Conservation (phyloP, 2,888 invertebrate species). For the Halictus quadricinctus region DNA sequence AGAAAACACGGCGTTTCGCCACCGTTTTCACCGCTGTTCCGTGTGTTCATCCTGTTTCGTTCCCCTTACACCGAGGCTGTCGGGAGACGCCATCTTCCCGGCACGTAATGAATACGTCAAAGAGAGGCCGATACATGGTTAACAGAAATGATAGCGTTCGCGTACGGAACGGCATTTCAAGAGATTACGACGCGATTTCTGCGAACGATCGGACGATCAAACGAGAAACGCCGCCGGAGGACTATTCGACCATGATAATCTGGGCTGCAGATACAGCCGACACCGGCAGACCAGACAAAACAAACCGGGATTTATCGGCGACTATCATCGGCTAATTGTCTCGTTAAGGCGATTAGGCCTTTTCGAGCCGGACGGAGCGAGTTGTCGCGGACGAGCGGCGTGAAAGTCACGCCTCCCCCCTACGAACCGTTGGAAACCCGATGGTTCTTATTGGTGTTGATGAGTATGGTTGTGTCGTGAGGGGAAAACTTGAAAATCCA, state of each 20-base stretch:
- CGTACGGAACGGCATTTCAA: neutral
- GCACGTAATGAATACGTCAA: neutral
- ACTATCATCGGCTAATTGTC: conserved; percentile 76
- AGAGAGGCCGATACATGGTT: neutral
- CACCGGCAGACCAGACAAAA: conserved; percentile 71
- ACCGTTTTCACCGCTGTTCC: neutral
- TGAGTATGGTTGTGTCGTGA: conserved; percentile 26
- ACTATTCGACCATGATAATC: conserved; percentile 60
- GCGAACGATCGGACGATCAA: conserved; percentile 39
- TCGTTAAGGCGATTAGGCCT: conserved; percentile 71
- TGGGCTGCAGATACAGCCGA: conserved; percentile 29
- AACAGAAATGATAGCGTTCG: neutral
- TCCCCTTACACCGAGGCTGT: neutral
- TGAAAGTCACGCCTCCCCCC: conserved; percentile 48
- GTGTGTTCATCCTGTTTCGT: neutral
- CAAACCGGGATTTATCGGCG: conserved; percentile 73
- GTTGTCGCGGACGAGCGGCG: conserved; percentile 37
- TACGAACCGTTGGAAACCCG: conserved; percentile 5
- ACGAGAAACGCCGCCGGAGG: conserved; percentile 42
- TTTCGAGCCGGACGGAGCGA: conserved; percentile 45
- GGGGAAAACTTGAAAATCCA: conserved; percentile 28
- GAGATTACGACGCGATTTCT: conserved; percentile 39
- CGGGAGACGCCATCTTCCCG: neutral
- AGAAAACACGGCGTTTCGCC: conserved; percentile 29
- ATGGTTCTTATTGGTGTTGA: conserved; percentile 44